These are phyloP conservation scores for Zelostemma sp. DNA, from an alignment of 1,140 invertebrate genomes.

Conservation along the genomic window DNA sequence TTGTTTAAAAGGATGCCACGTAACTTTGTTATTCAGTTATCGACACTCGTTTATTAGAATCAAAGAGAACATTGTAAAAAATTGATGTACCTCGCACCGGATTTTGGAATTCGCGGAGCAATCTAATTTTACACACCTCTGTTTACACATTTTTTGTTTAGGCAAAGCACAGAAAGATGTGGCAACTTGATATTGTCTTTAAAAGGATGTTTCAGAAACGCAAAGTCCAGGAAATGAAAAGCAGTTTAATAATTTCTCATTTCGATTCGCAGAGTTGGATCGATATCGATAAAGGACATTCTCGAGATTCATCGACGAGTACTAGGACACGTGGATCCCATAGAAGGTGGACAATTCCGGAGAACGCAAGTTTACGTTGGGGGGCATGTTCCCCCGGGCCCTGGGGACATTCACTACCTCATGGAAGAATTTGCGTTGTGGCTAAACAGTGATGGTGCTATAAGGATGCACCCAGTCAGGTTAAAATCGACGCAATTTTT, in stretches of 20 bases:
- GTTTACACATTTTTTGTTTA: too few species aligned
- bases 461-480: constrained; percentile 89
- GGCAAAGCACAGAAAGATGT: too few species aligned
- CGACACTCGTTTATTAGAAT: too few species aligned
- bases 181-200: too few species aligned
- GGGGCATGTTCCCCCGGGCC: constrained; percentile 88
- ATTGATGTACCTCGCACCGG: too few species aligned
- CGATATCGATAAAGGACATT: constrained; percentile 83
- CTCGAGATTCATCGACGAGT: constrained; percentile 94
- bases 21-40: too few species aligned
- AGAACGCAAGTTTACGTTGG: constrained; percentile 92
- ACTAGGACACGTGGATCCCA: constrained; percentile 92
- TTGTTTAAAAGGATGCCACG: constrained; percentile 7
- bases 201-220: too few species aligned
- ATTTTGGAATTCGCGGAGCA: too few species aligned
- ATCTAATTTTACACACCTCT: too few species aligned
- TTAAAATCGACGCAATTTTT: constrained; percentile 49
- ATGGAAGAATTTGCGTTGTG: constrained; percentile 93
- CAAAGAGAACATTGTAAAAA: too few species aligned
- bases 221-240: neutral
- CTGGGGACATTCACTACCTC: constrained; percentile 81
- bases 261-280: constrained; percentile 53
- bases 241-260: constrained; percentile 1
- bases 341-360: constrained; percentile 86
- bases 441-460: constrained; percentile 89